These are phyloP conservation scores for Zootermopsis nevadensis DNA, from an alignment of 2,888 invertebrate species.

Conservation along the genomic window DNA sequence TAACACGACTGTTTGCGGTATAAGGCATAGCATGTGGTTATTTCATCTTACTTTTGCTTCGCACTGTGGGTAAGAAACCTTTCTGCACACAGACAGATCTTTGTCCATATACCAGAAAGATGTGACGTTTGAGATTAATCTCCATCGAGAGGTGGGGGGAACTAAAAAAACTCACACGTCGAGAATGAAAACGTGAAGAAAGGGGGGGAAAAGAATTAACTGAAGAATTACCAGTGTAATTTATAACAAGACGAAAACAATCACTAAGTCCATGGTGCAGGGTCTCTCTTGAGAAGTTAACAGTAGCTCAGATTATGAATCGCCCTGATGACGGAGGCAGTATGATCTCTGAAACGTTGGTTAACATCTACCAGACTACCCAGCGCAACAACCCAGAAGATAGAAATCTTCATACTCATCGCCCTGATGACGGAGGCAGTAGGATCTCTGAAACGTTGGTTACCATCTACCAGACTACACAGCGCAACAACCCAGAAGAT, in stretches of 20 bases:
- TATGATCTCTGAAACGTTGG: too few relatives aligned
- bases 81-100: slow-evolving; percentile 2
- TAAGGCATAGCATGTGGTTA: background rate
- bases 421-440: too few relatives aligned
- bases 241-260: background rate
- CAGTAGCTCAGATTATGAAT: too few relatives aligned
- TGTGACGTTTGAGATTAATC: background rate
- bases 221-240: background rate
- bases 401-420: too few relatives aligned
- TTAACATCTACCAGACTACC: too few relatives aligned
- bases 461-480: too few relatives aligned
- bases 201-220: background rate
- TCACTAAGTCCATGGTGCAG: background rate
- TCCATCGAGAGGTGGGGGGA: background rate
- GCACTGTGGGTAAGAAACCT: background rate
- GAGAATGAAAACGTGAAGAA: background rate
- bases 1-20: background rate
- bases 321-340: too few relatives aligned
- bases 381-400: too few relatives aligned
- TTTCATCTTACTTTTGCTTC: background rate
- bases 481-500: too few relatives aligned
- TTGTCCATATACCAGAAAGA: background rate
- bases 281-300: too few relatives aligned
- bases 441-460: too few relatives aligned
- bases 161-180: background rate